These are phyloP conservation scores for Mythimna albipuncta DNA, from an alignment of 2,888 invertebrate species.

Conservation along the genomic window DNA sequence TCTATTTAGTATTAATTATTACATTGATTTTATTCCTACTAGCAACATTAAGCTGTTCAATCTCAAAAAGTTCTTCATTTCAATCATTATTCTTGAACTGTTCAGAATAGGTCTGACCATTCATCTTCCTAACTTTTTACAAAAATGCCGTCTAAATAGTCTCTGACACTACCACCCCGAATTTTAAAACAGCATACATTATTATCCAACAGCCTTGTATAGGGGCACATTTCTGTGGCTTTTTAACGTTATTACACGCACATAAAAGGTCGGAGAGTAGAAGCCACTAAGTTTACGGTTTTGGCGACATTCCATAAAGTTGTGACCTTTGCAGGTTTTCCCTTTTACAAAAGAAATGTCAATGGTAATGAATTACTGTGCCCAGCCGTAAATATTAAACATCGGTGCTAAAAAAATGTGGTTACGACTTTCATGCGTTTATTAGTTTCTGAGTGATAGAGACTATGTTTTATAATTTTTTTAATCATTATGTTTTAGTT, in stretches of 20 bases:
- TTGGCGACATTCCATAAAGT: slow-evolving; percentile 52
- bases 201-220: slow-evolving; percentile 53
- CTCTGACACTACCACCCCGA: slow-evolving; percentile 41
- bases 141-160: not conserved
- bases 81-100: not conserved
- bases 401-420: not conserved
- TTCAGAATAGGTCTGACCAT: not conserved
- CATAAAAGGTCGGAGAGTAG: slow-evolving; percentile 53
- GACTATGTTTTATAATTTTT: not conserved
- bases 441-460: not conserved
- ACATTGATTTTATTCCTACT: not conserved
- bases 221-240: slow-evolving; percentile 55
- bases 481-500: not conserved
- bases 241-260: slow-evolving; percentile 60
- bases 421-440: not conserved
- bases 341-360: slow-evolving; percentile 55
- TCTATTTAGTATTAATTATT: not conserved
- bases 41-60: not conserved
- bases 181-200: slow-evolving; percentile 47
- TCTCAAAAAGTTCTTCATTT: not conserved
- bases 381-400: slow-evolving; percentile 6
- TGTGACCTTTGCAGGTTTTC: slow-evolving; percentile 46
- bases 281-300: slow-evolving; percentile 52
- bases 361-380: slow-evolving; percentile 45
- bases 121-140: not conserved